Conservation (phyloP, 1,140 invertebrate species). For the Lerema accius region DNA sequence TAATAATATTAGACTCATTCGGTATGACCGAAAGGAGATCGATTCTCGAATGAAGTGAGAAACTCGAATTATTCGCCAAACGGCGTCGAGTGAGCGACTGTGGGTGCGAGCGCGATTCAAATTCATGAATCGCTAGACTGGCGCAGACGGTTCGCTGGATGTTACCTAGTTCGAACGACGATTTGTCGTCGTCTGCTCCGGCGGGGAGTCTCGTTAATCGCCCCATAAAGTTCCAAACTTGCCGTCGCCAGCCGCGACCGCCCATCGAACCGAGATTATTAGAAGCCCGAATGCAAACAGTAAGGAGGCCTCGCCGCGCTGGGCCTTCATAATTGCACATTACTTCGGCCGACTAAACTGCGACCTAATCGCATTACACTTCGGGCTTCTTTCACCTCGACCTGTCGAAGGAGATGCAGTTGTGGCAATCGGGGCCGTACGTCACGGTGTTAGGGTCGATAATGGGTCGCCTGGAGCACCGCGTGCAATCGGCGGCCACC, state of each 20-base stretch:
- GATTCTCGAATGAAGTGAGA: neutral
- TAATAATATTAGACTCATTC: neutral
- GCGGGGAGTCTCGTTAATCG: slow-evolving; percentile 20
- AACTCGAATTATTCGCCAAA: neutral
- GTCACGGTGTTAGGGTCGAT: slow-evolving; percentile 3
- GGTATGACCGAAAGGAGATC: neutral
- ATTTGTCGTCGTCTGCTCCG: slow-evolving; percentile 19
- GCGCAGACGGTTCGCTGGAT: slow-evolving; percentile 13
- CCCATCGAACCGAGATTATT: slow-evolving; percentile 12
- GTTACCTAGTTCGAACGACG: slow-evolving; percentile 22
- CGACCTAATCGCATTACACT: slow-evolving; percentile 33
- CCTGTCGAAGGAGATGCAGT: neutral
- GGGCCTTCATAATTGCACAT: slow-evolving; percentile 29
- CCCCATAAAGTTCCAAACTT: slow-evolving; percentile 29
- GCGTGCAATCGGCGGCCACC: slow-evolving; percentile 23
- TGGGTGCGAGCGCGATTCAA: slow-evolving; percentile 14
- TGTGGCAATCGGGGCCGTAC: slow-evolving; percentile 7
- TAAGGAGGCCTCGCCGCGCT: slow-evolving; percentile 20
- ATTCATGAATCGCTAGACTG: slow-evolving; percentile 22
- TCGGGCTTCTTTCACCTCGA: slow-evolving; percentile 33
- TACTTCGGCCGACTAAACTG: slow-evolving; percentile 33
- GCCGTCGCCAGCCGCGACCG: slow-evolving; percentile 9
- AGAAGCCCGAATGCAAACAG: slow-evolving; percentile 18
- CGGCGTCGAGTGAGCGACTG: neutral
- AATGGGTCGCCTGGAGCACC: slow-evolving; percentile 11